Conservation (phyloP, 2,797 vertebrate species). For the Lates japonicus region DNA sequence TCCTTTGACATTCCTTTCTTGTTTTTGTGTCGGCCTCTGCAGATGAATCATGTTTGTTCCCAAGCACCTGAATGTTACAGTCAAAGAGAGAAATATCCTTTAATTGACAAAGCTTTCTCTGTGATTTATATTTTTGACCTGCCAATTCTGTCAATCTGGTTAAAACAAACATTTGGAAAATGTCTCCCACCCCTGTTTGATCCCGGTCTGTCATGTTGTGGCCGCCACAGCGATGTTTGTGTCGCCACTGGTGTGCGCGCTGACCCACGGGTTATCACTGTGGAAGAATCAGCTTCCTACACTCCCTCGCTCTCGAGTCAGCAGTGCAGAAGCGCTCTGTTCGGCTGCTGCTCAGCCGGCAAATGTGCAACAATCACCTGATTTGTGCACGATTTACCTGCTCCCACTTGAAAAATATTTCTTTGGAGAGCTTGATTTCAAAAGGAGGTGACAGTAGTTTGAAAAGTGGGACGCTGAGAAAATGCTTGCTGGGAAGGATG, state of each 20-base stretch:
- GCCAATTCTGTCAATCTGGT: not conserved
- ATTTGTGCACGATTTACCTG: slow-evolving; percentile 12
- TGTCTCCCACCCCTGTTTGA: slow-evolving; percentile 23
- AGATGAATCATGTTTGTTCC: slow-evolving; percentile 50
- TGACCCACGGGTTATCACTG: slow-evolving; percentile 67
- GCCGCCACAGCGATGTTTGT: slow-evolving; percentile 41
- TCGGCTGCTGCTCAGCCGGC: slow-evolving; percentile 17
- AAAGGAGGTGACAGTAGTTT: not conserved
- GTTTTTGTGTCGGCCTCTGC: slow-evolving; percentile 53
- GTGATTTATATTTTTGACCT: slow-evolving; percentile 1
- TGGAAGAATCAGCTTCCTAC: slow-evolving; percentile 61
- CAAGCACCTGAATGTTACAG: not conserved
- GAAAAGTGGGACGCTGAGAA: slow-evolving; percentile 27
- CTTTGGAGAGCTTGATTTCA: slow-evolving; percentile 4
- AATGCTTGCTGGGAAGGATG: slow-evolving; percentile 22
- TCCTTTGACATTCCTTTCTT: slow-evolving; percentile 63
- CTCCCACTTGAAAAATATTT: not conserved
- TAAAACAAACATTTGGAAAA: slow-evolving; percentile 40
- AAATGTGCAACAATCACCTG: slow-evolving; percentile 27
- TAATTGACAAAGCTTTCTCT: not conserved
- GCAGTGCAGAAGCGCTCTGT: slow-evolving; percentile 24
- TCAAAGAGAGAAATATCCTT: slow-evolving; percentile 8
- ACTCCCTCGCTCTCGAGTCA: slow-evolving; percentile 16
- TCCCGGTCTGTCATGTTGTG: slow-evolving; percentile 24
- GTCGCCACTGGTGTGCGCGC: slow-evolving; percentile 34